Percentiles rank a stretch among this genome's conserved stretches.
phyloP scores from a whole-genome alignment of 2,797 vertebrate genomes.

The Poeciliopsis turneri region DNA sequence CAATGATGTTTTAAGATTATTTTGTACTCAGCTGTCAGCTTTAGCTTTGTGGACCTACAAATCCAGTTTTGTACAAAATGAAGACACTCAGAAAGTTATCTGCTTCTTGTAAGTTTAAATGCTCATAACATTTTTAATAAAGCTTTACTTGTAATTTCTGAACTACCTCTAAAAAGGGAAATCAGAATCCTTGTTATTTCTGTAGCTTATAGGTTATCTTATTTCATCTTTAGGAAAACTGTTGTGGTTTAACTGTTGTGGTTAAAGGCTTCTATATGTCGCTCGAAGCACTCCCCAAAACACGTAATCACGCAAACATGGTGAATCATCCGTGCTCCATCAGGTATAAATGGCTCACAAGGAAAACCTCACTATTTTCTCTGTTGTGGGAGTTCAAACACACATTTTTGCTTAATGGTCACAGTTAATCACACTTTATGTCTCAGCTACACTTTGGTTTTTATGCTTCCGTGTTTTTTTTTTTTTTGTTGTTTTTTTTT shows the following conservation, averaged over 20 bases:
- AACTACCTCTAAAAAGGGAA: background rate
- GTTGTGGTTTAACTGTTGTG: background rate
- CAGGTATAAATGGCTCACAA: conserved; percentile 10
- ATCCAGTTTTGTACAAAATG: background rate
- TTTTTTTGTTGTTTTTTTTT: background rate
- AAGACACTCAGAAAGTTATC: background rate
- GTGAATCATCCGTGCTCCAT: conserved; percentile 42
- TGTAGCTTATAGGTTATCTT: background rate
- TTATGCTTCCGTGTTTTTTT: conserved; percentile 14
- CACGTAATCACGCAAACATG: conserved; percentile 16
- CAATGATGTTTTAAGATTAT: background rate
- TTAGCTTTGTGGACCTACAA: background rate
- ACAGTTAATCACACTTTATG: conserved; percentile 39
- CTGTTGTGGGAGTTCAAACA: conserved; percentile 41
- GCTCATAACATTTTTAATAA: background rate
- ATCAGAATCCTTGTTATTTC: conserved; percentile 1
- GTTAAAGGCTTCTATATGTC: conserved; percentile 6
- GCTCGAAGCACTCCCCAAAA: conserved; percentile 14
- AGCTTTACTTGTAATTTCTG: background rate
- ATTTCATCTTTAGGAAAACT: conserved; percentile 14
- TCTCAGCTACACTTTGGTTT: conserved; percentile 23
- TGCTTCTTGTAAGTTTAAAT: background rate
- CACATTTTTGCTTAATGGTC: conserved; percentile 30
- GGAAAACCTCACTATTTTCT: conserved; percentile 22
- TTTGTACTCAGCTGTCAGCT: background rate